Percentiles rank a stretch among this genome's conserved stretches.
Conservation (phyloP, 1,140 invertebrate species). For the Ganaspis sp. region DNA sequence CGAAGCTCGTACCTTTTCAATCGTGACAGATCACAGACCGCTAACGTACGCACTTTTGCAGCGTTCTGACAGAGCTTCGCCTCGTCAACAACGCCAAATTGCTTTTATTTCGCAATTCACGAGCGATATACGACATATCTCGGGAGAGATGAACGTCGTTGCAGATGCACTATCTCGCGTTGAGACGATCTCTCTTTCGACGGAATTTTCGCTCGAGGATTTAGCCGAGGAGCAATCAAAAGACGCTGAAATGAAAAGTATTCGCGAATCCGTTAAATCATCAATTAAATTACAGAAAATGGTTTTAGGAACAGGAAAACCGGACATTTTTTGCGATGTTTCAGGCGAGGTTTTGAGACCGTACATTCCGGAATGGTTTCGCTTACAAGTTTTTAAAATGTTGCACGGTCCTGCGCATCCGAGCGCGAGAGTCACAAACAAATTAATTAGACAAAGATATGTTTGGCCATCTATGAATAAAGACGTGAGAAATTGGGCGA, state of each 20-base stretch:
- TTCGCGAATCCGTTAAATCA: too few species aligned
- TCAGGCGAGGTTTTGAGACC: not conserved
- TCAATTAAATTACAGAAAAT: too few species aligned
- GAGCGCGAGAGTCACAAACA: not conserved
- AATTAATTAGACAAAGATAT: not conserved
- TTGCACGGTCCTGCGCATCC: constrained; percentile 13
- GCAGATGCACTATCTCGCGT: constrained; percentile 55
- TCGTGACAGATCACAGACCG: constrained; percentile 62
- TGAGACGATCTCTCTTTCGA: constrained; percentile 31
- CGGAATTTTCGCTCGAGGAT: not conserved
- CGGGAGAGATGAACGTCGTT: constrained; percentile 52
- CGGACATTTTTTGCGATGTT: too few species aligned
- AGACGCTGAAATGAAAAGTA: too few species aligned
- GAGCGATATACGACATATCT: constrained; percentile 49
- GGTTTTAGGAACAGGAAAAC: too few species aligned
- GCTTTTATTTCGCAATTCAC: constrained; percentile 52
- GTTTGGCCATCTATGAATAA: constrained; percentile 43
- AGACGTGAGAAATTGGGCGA: constrained; percentile 39
- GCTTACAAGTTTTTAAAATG: not conserved
- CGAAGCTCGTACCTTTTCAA: constrained; percentile 25
- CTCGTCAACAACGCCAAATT: constrained; percentile 16
- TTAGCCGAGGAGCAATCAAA: constrained; percentile 27
- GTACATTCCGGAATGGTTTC: not conserved
- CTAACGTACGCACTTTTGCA: constrained; percentile 51
- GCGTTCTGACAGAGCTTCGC: constrained; percentile 39